phyloP scores from a whole-genome alignment of 92 coral and sea anemone species.

The Umimayanthus chanpuru region DNA sequence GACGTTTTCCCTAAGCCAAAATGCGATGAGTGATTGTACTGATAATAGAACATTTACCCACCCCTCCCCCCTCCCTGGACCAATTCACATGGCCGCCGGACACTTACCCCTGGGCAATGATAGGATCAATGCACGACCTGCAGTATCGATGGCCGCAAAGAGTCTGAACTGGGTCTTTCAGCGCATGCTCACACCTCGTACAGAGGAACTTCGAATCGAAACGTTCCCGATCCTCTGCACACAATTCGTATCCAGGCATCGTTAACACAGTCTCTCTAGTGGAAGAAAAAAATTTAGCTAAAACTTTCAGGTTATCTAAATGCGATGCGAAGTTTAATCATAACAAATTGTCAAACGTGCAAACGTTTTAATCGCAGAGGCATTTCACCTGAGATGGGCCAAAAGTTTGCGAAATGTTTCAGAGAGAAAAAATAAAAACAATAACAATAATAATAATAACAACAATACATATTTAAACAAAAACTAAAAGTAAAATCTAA shows the following conservation, averaged over 20 bases:
- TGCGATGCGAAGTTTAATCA: too few relatives aligned
- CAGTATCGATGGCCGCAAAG: not conserved
- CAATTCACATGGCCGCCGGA: not conserved
- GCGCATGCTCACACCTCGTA: not conserved
- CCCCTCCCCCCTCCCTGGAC: not conserved
- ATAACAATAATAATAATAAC: too few relatives aligned
- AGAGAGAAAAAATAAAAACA: too few relatives aligned
- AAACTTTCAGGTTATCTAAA: too few relatives aligned
- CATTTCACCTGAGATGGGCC: too few relatives aligned
- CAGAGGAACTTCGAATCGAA: not conserved
- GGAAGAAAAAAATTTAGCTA: not conserved
- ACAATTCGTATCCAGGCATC: slow-evolving; percentile 9
- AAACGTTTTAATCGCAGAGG: too few relatives aligned
- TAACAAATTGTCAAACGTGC: too few relatives aligned
- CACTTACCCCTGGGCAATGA: slow-evolving; percentile 18
- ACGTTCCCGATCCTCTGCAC: not conserved
- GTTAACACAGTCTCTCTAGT: not conserved
- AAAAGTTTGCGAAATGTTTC: too few relatives aligned
- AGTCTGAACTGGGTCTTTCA: slow-evolving; percentile 8
- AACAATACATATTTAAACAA: not conserved
- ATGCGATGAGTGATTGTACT: too few relatives aligned
- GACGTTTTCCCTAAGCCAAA: too few relatives aligned
- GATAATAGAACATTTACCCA: too few relatives aligned
- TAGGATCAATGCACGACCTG: not conserved
- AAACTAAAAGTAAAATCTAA: not conserved